Base-by-base conservation (phyloP, 2,113 vertebrate genomes). In the Podarcis muralis region DNA sequence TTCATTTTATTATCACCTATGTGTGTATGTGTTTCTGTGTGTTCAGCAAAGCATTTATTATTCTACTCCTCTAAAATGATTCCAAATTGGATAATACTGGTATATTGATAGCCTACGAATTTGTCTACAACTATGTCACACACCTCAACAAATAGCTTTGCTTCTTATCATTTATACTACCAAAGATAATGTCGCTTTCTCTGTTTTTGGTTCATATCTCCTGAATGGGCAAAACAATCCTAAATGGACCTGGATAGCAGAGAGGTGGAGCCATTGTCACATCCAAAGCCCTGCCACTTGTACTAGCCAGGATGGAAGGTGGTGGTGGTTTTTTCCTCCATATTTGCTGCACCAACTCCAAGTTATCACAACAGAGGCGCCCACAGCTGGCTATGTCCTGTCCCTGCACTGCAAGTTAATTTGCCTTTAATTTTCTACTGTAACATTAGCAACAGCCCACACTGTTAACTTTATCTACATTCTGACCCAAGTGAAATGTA, bases 401-500 rank as follows among this genome's bases (percentile, higher is more conserved):
- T 53, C 48, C 48, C 59, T 62, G 0, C 59, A 1, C 18, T 62
- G 59, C 43, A 40, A 22, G 30, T 48, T n/a, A 15, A 71, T 48
- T 8, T 79, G 40, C 13, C 30, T n/a, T 74, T 57, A 53, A 74
- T 37, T 59, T 40, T 62, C 43, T 35, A 5, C 57, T 62, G 4
- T 32, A n/a, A 6, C 30, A 81, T 32, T 32, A 59, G 53, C 32
- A 53, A 0, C n/a, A 35, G 57, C 62, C 23, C n/a, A 35, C n/a
- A 35, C 18, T 62, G 57, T 20, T 62, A 81, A 35, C 62, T 62
- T 62, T 32, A 20, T 62, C 22, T n/a, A 62, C 59, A 20, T 62
- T 62, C 59, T 62, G 59, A 62, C 0, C 1, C 77, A 0, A 7
- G 6, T 88, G 83, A 89, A 5, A 78, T 92, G 66, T 0, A 0